phyloP scores from a whole-genome alignment of 1,140 invertebrate genomes.

The Xylocopa sonorina region DNA sequence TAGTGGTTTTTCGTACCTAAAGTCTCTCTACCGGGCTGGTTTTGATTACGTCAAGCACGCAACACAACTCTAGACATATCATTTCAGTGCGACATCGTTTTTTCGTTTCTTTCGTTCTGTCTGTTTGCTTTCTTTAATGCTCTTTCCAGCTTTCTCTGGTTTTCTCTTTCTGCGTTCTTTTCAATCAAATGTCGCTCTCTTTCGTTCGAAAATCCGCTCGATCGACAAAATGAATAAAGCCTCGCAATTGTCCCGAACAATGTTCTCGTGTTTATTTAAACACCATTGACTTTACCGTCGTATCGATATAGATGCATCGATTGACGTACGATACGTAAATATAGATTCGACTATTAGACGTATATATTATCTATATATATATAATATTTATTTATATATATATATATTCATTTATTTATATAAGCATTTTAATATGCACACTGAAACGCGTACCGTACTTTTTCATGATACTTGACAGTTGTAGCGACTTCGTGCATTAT shows the following conservation, averaged over 20 bases:
- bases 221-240: slow-evolving; percentile 62
- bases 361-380: slow-evolving; percentile 34
- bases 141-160: slow-evolving; percentile 24
- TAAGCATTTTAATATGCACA: slow-evolving; percentile 36
- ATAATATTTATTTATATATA: slow-evolving; percentile 26
- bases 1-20: slow-evolving; percentile 81
- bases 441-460: slow-evolving; percentile 23
- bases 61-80: slow-evolving; percentile 54
- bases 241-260: slow-evolving; percentile 49
- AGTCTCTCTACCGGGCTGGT: slow-evolving; percentile 81
- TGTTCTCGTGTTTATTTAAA: slow-evolving; percentile 56
- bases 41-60: slow-evolving; percentile 79
- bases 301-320: slow-evolving; percentile 49
- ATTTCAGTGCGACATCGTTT: slow-evolving; percentile 28
- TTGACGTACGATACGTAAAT: slow-evolving; percentile 42
- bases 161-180: slow-evolving; percentile 40
- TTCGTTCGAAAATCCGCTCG: slow-evolving; percentile 40
- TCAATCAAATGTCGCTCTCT: slow-evolving; percentile 28
- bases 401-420: slow-evolving; percentile 32
- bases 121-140: slow-evolving; percentile 6
- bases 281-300: slow-evolving; percentile 42
- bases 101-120: slow-evolving; percentile 6
- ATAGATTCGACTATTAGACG: slow-evolving; percentile 35
- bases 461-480: slow-evolving; percentile 27
- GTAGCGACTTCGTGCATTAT: slow-evolving; percentile 18